phyloP scores from a whole-genome alignment of 2,113 vertebrate genomes.

The Boleophthalmus pectinirostris region DNA sequence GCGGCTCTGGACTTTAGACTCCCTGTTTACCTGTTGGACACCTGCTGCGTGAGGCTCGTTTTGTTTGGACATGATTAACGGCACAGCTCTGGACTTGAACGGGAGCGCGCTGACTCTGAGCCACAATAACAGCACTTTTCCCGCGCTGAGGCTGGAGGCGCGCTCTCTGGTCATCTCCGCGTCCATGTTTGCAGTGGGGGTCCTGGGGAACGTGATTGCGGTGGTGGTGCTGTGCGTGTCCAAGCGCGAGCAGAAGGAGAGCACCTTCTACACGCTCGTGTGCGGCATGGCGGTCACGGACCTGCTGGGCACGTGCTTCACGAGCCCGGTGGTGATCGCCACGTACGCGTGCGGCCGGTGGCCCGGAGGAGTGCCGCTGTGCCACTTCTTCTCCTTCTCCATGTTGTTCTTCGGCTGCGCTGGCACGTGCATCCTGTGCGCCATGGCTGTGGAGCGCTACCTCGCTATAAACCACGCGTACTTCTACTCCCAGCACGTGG shows the following conservation, averaged over 20 bases:
- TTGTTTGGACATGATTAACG: constrained; percentile 55
- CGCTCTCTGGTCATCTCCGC: constrained; percentile 76
- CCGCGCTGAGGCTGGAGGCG: constrained; percentile 68
- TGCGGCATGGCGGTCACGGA: constrained; percentile 84
- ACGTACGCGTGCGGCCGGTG: constrained; percentile 75
- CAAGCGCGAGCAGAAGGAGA: constrained; percentile 82
- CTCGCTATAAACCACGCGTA: constrained; percentile 82
- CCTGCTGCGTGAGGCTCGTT: background rate
- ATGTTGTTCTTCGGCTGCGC: constrained; percentile 84
- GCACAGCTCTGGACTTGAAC: constrained; percentile 38
- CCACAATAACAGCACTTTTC: constrained; percentile 53
- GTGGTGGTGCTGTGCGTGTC: constrained; percentile 79
- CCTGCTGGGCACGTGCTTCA: constrained; percentile 81
- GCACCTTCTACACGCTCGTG: constrained; percentile 81
- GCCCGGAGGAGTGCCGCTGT: constrained; percentile 77
- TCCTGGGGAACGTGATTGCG: constrained; percentile 80
- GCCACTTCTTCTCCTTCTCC: constrained; percentile 83
- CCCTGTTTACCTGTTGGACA: too few species aligned
- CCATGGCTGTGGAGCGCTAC: constrained; percentile 82
- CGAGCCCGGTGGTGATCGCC: constrained; percentile 82
- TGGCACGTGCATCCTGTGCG: constrained; percentile 81
- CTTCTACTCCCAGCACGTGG: constrained; percentile 79
- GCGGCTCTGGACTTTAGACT: background rate
- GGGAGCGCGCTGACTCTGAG: constrained; percentile 46
- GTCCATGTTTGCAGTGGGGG: constrained; percentile 80